A percentile compares a stretch with the other conserved stretches of the same genome.
phyloP scores from a whole-genome alignment of 2,113 vertebrate genomes.

The Indicator maculatus region DNA sequence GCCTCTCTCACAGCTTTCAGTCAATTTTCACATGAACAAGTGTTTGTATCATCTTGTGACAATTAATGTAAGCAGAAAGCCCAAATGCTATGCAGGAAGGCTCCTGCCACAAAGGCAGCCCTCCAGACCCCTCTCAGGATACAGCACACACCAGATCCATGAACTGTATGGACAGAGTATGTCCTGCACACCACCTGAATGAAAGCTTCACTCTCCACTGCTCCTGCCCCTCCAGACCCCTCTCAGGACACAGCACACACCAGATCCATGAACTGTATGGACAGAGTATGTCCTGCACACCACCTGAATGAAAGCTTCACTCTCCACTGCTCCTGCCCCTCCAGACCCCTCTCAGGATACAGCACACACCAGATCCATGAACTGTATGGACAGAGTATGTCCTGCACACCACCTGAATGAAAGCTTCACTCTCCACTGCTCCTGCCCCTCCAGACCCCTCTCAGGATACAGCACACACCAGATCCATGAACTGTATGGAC shows the following conservation, averaged over 20 bases:
- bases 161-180: background rate
- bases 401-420: background rate
- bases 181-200: background rate
- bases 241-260: background rate
- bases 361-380: background rate
- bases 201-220: background rate
- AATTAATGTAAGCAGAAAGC: background rate
- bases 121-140: background rate
- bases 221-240: background rate
- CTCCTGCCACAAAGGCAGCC: background rate
- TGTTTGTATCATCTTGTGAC: background rate
- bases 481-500: background rate
- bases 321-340: background rate
- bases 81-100: fast-evolving
- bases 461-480: background rate
- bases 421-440: background rate
- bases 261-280: background rate
- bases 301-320: background rate
- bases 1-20: background rate
- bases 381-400: background rate
- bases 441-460: background rate
- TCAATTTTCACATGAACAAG: background rate
- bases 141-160: background rate
- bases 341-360: background rate
- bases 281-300: background rate